Evolutionary conservation across 2,888 invertebrate genomes (phyloP), one percentile per base, ranked within the genome.

Genomic region (Volucella inanis): DNA sequence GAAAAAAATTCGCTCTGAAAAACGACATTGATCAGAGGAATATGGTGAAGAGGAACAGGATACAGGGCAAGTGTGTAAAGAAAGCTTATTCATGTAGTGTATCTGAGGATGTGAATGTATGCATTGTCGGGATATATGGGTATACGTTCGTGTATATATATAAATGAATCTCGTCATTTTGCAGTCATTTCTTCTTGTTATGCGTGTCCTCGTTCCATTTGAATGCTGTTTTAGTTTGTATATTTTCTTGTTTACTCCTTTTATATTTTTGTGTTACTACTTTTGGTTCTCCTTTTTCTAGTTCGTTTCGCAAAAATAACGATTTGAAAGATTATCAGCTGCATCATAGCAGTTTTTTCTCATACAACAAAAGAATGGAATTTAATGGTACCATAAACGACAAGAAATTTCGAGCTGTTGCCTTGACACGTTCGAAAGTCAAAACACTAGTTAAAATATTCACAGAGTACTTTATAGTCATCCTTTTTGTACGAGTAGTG

Each of bases 161-260:
- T n/a, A 62, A 45, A 61, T 31, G 64, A 64, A 76, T 81, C 64
- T 70, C 71, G 76, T 76, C 76, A 76, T 71, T 81, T 81, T 70
- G 81, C 70, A 81, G 81, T 65, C 70, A 71, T 71, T 76, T 81
- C 54, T 65, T 76, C 65, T 65, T 76, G 70, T 76, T 76, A 65
- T 76, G 64, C 76, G 75, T 76, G 81, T 76, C 81, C 76, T 81
- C 75, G 80, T 76, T 70, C 76, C 57, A 81, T 81, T 81, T 61
- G 70, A 76, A 81, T 76, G 76, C 64, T 71, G 76, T 68, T 64
- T 70, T 52, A 70, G 70, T 70, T 68, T 57, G 39, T 50, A 64
- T 57, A 18, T 61, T 70, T 41, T 55, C 68, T 55, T 70, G 39
- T 61, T 70, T 47, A 49, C 68, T 55, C 64, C 68, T 81, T 50